Percentiles rank a stretch among this genome's conserved stretches.
These are phyloP conservation scores for Scaeva pyrastri DNA, from an alignment of 2,888 invertebrate species.

Conservation along the genomic window DNA sequence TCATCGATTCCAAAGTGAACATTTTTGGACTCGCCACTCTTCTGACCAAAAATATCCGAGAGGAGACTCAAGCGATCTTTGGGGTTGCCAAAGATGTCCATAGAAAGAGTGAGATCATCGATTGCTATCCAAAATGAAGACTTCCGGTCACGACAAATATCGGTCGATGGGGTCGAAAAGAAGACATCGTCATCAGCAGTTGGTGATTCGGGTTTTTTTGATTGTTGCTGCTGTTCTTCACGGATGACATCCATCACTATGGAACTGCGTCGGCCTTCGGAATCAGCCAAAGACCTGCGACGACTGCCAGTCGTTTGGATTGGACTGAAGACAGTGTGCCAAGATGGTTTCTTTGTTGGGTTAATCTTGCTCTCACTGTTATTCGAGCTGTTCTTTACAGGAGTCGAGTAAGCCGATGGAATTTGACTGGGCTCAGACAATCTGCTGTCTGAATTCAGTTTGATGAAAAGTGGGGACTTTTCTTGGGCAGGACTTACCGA, in stretches of 20 bases:
- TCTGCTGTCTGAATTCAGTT: conserved; percentile 45
- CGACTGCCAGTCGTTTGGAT: conserved; percentile 23
- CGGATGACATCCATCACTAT: conserved; percentile 81
- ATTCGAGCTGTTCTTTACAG: conserved; percentile 76
- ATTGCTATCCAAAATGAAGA: conserved; percentile 80
- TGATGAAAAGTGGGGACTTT: conserved; percentile 59
- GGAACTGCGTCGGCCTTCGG: conserved; percentile 79
- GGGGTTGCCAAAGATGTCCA: conserved; percentile 78
- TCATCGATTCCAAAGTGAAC: conserved; percentile 81
- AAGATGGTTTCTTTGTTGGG: conserved; percentile 46
- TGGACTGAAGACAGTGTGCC: conserved; percentile 64
- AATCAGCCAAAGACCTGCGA: conserved; percentile 63
- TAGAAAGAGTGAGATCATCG: conserved; percentile 79
- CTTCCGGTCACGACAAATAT: background rate
- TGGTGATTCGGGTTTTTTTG: background rate
- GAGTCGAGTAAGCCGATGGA: conserved; percentile 79
- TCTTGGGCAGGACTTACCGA: background rate
- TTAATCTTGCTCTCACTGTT: background rate
- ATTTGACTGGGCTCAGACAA: conserved; percentile 52
- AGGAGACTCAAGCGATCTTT: conserved; percentile 78
- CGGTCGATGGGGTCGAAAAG: background rate
- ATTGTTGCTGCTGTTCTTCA: conserved; percentile 78
- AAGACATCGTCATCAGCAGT: conserved; percentile 37
- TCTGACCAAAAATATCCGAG: conserved; percentile 81
- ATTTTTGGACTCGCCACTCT: conserved; percentile 78